Evolutionary conservation across 2,797 vertebrate species (phyloP).

Genomic region (Tauraco hartlaubi): DNA sequence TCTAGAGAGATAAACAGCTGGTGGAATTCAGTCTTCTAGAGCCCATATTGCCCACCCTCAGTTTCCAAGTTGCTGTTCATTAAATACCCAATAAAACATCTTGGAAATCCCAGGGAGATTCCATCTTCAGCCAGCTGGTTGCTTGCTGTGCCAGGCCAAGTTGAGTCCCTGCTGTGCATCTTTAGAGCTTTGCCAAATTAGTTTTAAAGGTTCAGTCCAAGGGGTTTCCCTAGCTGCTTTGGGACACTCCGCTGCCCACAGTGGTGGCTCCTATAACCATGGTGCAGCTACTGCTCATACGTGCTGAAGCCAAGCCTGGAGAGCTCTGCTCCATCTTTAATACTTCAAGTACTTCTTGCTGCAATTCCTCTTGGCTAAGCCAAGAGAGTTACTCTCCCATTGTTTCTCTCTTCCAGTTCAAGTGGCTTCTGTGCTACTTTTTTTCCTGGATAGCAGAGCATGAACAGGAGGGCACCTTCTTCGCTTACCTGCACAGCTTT

Average conservation of each 20-base stretch:
- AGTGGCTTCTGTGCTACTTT: neutral
- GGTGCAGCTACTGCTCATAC: neutral
- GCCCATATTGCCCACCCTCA: neutral
- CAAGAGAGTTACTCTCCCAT: neutral
- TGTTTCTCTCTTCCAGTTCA: neutral
- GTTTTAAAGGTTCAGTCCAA: neutral
- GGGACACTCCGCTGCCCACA: neutral
- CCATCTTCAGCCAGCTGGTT: neutral
- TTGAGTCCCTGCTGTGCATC: neutral
- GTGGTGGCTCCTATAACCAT: accelerated
- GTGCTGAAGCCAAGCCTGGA: neutral
- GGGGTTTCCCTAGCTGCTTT: neutral
- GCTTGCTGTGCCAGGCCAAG: neutral
- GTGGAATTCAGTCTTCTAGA: neutral
- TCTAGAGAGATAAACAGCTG: neutral
- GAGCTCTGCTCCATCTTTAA: neutral
- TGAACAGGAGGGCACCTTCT: neutral
- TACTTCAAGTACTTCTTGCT: neutral
- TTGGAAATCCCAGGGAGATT: neutral
- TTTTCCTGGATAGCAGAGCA: neutral
- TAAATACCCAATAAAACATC: neutral
- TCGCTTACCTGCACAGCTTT: neutral
- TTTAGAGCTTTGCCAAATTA: neutral
- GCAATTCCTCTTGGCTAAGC: neutral
- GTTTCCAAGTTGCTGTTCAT: neutral